Base-by-base conservation (phyloP, 2,797 vertebrate genomes). In the Staurois parvus region DNA sequence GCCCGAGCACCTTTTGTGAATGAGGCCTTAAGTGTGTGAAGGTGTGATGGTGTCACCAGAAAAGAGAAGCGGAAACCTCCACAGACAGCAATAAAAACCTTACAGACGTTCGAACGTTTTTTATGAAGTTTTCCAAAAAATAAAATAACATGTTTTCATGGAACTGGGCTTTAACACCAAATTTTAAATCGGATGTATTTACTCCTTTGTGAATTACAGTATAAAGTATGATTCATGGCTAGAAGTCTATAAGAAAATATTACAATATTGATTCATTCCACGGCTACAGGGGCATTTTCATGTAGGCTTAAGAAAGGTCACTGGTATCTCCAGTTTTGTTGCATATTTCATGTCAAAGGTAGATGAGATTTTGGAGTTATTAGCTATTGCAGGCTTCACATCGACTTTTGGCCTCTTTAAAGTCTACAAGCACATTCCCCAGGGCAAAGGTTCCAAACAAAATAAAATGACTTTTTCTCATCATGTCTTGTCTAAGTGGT, bases 301-400 rank as follows among this genome's bases (percentile, higher is more conserved):
- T 48, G n/a, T 67, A 32, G 72, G 62, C 45, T 48, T 80, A 37
- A 12, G 37, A 76, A 83, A 75, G 81, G 62, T 83, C 32, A 83
- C 19, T 34, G 26, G 12, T 67, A 64, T 68, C n/a, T 83, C 62
- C 32, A 48, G 56, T 8, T 52, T 34, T 48, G 28, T 52, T 52
- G 81, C 81, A 48, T 83, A 67, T 75, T 74, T 66, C 32, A 76
- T 76, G 62, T 48, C 37, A 40, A 45, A 17, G n/a, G 59, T 68
- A 34, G 72, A 83, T 67, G 70, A n/a, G 29, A 40, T 76, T 52
- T 48, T 76, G 21, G 62, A 76, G 8, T 66, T 26, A 19, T 37
- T 76, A 66, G 56, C 56, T 12, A 52, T 66, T n/a, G 81, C 72
- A 66, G 56, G 59, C 19, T 75, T 13, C 28, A 67, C 26, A 29